Base-by-base conservation (phyloP, 2,113 vertebrate genomes). In the Tachysurus fulvidraco region DNA sequence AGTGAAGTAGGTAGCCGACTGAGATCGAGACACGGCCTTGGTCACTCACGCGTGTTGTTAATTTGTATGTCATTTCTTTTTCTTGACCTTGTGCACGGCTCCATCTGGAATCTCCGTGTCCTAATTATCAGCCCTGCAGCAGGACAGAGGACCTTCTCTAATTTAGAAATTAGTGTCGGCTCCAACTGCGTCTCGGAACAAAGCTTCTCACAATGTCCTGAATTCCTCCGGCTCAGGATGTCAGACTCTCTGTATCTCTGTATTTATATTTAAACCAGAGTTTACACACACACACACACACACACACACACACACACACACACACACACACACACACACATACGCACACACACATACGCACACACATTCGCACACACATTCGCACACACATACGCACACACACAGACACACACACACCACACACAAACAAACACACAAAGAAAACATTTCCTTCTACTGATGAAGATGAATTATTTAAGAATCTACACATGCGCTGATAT, bases 101-200 rank as follows among this genome's bases (percentile, higher is more conserved):
- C 90, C 89, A 91, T 94, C 92, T 93, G 93, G 89, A 92, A 87
- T 85, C 88, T 86, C 91, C 83, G 74, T 64, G 36, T 90, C 80
- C 90, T 91, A 93, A 93, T 94, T 94, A 93, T 90, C 89, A 85
- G 83, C 88, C 85, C 92, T 87, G 91, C 91, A 91, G 90, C 87
- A 83, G 85, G 67, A 73, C 86, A 86, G 85, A 86, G 84, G 85
- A 86, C 87, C 64, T 83, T 89, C 87, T 91, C 88, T 91, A 90
- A 93, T 92, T 92, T 91, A 91, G 89, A 91, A 92, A 91, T 93
- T 92, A 93, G 91, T 88, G 88, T 88, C 80, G n/a, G 81, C 83
- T 91, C 89, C 89, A 88, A 80, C 88, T 80, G 54, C 79, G 28
- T 79, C 77, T 57, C 77, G 21, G 0, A 57, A 57, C 52, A 79